Base-by-base conservation (phyloP, 2,888 invertebrate genomes). In the Drosophila yooni region DNA sequence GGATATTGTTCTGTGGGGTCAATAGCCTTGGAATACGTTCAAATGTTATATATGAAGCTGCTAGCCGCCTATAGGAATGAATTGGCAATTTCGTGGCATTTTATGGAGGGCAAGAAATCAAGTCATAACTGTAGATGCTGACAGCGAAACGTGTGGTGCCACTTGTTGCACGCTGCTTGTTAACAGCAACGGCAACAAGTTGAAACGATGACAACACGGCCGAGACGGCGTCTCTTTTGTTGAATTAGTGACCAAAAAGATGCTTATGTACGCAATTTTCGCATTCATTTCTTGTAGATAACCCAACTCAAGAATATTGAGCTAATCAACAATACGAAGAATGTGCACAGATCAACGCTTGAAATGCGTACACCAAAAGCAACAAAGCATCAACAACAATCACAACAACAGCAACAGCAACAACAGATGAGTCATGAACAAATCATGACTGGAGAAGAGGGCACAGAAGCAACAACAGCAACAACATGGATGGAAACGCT, bases 281-380 rank as follows among this genome's bases (percentile, higher is more conserved):
- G 8, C 46, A 46, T 53, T 65, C 18, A 38, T 74, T 48, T 72
- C 66, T 70, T 43, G 67, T 91, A 94, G 94, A 94, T 94, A 94
- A 94, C 94, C 91, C 94, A 94, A 93, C 93, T 94, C 93, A 93
- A 94, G 92, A 94, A 94, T 92, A 93, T 93, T 93, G 94, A 94
- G 92, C 92, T 92, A 78, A 93, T 92, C 81, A 92, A 92, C 83
- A 92, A 91, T 77, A 88, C 89, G 76, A 91, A 89, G 81, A 91
- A 91, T 91, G 82, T 84, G 76, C 90, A 91, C 75, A 91, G 83
- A 88, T 84, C 90, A 81, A 70, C 72, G 72, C 88, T 84, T 38
- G 88, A 90, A 81, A 85, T 89, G 88, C 89, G 87, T 82, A 87
- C 75, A 75, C 79, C 77, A 66, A 70, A 75, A 65, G 51, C 62